Conservation (phyloP, 2,113 vertebrate species). For the Ivindomyrus marchei region DNA sequence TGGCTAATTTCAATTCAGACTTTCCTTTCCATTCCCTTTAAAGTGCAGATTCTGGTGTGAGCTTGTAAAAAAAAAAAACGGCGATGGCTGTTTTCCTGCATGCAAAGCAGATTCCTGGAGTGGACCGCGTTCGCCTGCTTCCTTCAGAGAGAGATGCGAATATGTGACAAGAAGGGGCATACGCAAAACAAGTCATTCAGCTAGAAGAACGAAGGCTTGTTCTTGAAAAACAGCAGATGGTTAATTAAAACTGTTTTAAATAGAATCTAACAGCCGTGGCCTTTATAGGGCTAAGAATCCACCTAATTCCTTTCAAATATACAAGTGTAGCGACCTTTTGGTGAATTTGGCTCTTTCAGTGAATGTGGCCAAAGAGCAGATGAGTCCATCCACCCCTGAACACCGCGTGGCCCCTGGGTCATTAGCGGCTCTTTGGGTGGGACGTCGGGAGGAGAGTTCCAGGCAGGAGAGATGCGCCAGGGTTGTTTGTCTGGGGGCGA, state of each 20-base stretch:
- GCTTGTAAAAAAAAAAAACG: not conserved
- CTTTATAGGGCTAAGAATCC: not conserved
- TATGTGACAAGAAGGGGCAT: not conserved
- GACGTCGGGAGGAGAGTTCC: not conserved
- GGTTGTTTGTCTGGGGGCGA: not conserved
- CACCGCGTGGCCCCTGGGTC: not conserved
- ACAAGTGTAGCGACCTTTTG: not conserved
- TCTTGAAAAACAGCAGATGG: not conserved
- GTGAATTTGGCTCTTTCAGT: not conserved
- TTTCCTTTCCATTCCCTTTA: not conserved
- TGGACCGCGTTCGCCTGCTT: not conserved
- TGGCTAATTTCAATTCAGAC: not conserved
- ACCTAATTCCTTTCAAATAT: not conserved
- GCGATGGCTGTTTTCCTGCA: not conserved
- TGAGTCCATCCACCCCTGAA: not conserved
- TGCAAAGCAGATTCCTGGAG: not conserved
- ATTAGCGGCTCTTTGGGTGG: not conserved
- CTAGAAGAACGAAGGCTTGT: not conserved
- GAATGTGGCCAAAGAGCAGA: not conserved
- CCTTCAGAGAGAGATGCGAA: not conserved
- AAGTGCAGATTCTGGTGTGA: conserved; percentile 1
- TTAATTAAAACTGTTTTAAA: not conserved
- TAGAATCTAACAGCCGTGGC: not conserved
- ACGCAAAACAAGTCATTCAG: not conserved
- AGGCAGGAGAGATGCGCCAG: not conserved